Percentiles rank a stretch among this genome's conserved stretches.
Conservation (phyloP, 2,888 invertebrate species). For the Pyrgus malvae region DNA sequence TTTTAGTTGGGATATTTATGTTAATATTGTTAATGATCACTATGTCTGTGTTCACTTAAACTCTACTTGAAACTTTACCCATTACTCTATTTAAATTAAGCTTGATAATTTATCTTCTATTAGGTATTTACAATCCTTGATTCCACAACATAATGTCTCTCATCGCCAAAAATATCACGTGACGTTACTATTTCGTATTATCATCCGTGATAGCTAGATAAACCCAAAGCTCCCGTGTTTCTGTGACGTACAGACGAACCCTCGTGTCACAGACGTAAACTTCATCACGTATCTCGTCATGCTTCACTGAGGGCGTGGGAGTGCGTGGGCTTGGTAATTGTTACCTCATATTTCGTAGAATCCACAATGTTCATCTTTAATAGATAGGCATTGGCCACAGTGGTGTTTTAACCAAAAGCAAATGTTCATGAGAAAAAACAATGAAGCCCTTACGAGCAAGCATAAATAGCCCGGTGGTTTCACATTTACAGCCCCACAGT, state of each 20-base stretch:
- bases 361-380: not conserved
- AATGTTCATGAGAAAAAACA: too few species aligned
- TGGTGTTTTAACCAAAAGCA: too few species aligned
- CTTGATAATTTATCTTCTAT: too few species aligned
- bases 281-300: conserved; percentile 7
- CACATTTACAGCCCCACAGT: too few species aligned
- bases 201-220: not conserved
- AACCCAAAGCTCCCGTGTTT: not conserved
- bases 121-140: too few species aligned
- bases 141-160: not conserved
- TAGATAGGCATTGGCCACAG: not conserved
- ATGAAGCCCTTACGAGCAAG: too few species aligned
- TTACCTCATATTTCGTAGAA: not conserved
- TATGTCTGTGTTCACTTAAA: too few species aligned
- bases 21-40: too few species aligned
- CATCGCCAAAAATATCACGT: conserved; percentile 14
- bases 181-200: conserved; percentile 2
- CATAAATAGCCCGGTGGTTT: too few species aligned
- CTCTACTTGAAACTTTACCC: too few species aligned
- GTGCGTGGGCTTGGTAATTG: conserved; percentile 4
- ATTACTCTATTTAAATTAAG: too few species aligned
- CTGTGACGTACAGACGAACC: conserved; percentile 12
- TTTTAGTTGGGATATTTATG: too few species aligned
- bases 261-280: conserved; percentile 6
- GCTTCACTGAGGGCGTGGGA: conserved; percentile 2